Evolutionary conservation across 2,888 invertebrate genomes (phyloP).

Genomic region (Nomada lathburiana): DNA sequence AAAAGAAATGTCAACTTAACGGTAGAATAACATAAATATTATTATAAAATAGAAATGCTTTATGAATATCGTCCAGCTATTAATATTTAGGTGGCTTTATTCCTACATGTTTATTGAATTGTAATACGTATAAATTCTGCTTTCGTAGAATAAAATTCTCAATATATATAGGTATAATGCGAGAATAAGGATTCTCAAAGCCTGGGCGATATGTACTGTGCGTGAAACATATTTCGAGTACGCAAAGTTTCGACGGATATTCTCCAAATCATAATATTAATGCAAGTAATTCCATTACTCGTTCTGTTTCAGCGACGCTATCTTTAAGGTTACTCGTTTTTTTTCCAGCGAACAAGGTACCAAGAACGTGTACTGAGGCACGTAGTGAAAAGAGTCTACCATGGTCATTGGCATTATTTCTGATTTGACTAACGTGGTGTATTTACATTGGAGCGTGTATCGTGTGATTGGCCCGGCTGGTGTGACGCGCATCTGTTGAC

Average conservation of each 20-base stretch:
- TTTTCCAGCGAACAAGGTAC: background rate
- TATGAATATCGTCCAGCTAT: background rate
- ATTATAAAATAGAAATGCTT: background rate
- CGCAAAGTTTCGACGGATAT: background rate
- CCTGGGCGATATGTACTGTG: background rate
- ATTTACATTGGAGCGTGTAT: conserved; percentile 69
- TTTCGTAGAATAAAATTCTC: background rate
- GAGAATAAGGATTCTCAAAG: too few species aligned
- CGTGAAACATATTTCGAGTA: background rate
- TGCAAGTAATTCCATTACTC: background rate
- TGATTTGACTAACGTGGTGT: conserved; percentile 64
- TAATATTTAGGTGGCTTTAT: background rate
- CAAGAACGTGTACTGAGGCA: conserved; percentile 31
- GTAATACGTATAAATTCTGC: background rate
- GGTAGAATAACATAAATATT: background rate
- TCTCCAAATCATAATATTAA: background rate
- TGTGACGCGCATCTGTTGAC: conserved; percentile 78
- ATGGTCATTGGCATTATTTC: conserved; percentile 21
- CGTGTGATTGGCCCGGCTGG: conserved; percentile 70
- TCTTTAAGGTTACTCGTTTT: background rate
- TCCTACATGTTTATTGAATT: background rate
- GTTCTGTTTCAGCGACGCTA: background rate
- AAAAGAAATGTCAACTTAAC: background rate
- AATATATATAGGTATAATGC: background rate
- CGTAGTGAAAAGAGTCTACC: conserved; percentile 38